These are phyloP conservation scores for Eilema sororculum DNA, from an alignment of 2,888 invertebrate species.

Conservation along the genomic window DNA sequence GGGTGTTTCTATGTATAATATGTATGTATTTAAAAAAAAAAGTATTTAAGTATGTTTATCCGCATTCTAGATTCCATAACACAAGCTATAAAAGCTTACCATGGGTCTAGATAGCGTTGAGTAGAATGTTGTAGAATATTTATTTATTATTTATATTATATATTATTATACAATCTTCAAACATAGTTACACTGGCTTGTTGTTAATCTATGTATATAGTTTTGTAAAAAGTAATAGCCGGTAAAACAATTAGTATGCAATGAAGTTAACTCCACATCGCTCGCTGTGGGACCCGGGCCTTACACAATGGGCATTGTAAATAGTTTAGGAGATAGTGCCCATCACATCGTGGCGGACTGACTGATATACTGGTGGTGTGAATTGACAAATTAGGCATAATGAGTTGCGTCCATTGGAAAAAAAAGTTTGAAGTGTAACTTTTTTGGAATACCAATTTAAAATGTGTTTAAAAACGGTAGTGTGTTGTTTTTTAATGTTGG, in stretches of 20 bases:
- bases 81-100: too few relatives aligned
- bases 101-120: too few relatives aligned
- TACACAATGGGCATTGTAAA: conserved; percentile 51
- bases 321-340: conserved; percentile 57
- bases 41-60: too few relatives aligned
- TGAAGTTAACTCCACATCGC: conserved; percentile 33
- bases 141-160: too few relatives aligned
- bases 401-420: conserved; percentile 3
- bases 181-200: too few relatives aligned
- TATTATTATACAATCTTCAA: too few relatives aligned
- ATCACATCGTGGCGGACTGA: conserved; percentile 52
- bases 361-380: conserved; percentile 51
- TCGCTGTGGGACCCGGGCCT: conserved; percentile 31
- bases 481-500: conserved; percentile 41
- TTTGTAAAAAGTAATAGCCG: neutral
- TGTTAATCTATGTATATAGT: too few relatives aligned
- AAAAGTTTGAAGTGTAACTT: conserved; percentile 7
- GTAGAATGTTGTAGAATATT: too few relatives aligned
- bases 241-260: conserved; percentile 6
- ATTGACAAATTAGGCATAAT: conserved; percentile 22
- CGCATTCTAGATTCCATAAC: too few relatives aligned
- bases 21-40: too few relatives aligned
- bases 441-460: conserved; percentile 12
- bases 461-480: conserved; percentile 49
- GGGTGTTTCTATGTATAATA: too few relatives aligned